Evolutionary conservation across 2,797 vertebrate species (phyloP), one percentile per base, ranked within the genome.

Genomic region (Eulemur coronatus): DNA sequence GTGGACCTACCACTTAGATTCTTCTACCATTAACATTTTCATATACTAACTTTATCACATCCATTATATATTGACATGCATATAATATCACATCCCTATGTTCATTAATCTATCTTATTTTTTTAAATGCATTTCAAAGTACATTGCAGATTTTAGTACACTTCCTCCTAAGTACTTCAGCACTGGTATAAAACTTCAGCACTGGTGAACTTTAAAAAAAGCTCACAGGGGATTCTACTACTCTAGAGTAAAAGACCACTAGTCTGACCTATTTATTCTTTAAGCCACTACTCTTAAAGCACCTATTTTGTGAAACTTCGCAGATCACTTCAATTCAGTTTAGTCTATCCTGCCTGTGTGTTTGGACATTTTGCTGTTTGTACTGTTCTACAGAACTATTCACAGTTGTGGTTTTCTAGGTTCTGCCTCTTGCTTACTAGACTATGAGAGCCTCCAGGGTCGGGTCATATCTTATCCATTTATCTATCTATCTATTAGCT

Each of bases 141-240:
- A 79, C 86, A 73, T 82, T 92, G 22, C 2, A 46, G 22, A 20
- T 76, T 61, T 85, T 70, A 72, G 46, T 91, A 41, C 15, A 70
- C 67, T 89, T 80, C 41, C 41, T 12, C 15, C 4, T 57, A 72
- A 72, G 46, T 63, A 70, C 26, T 89, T 91, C 10, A 72, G 41
- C 59, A 67, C 38, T 94, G n/a, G 79, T 82, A 17, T 81, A 55
- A 78, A 55, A 78, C 75, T 88, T 84, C 7, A 70, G 38, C 76
- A 73, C 35, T 78, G 24, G 72, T 80, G 33, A 78, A 11, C 90
- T 96, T 88, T 89, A n/a, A 85, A 90, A 76, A 79, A 96, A 81
- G 46, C 72, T 84, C 4, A 72, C 38, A 73, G 65, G 1, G 5
- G 63, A 33, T 87, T 93, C 46, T 85, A 17, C 38, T 57, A 81